Base-by-base conservation (phyloP, 2,888 invertebrate species). In the Iselma pallidipennis region DNA sequence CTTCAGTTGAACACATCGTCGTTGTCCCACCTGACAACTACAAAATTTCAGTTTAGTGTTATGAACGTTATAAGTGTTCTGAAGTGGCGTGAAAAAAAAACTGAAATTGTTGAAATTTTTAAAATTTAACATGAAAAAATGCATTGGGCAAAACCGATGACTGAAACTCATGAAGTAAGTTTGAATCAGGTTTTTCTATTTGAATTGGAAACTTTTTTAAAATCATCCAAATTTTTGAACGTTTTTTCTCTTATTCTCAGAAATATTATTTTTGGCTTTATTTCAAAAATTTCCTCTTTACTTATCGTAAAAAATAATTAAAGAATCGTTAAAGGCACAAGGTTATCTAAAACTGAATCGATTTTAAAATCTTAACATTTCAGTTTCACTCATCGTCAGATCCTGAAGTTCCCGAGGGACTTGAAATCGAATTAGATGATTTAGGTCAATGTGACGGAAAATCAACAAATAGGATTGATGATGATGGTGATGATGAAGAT, bases 1-100 rank as follows among this genome's bases (percentile, higher is more conserved):
- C 74, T 74, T 33, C 14, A 74, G 75, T 72, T 50, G 48, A 42
- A 49, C 65, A 73, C 75, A 10, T 19, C 16, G 6, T 14, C 16
- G 5, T n/a, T 76, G 71, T 71, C 71, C 72, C 73, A 76, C 75
- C 73, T 73, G 71, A 61, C 66, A 31, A 37, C 45, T 66, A 62
- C 16, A 21, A 61, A 66, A 67, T 73, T 57, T 70, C 57, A 54
- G 63, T 67, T 59, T 61, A 65, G 62, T 66, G 59, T 54, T 58
- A 50, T 55, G 14, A 52, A n/a, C n/a, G n/a, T n/a, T n/a, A n/a
- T n/a, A n/a, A 55, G 57, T 48, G 59, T 45, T 45, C 23, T 42
- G 12, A 42, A 42, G 16, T 42, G 14, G n/a, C 10, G 19, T 45
- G 19, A 4, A 45, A 45, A 23, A 7, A 23, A 33, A 6, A 6